phyloP scores from a whole-genome alignment of 2,888 invertebrate species.

The Sclerodermus sp. region DNA sequence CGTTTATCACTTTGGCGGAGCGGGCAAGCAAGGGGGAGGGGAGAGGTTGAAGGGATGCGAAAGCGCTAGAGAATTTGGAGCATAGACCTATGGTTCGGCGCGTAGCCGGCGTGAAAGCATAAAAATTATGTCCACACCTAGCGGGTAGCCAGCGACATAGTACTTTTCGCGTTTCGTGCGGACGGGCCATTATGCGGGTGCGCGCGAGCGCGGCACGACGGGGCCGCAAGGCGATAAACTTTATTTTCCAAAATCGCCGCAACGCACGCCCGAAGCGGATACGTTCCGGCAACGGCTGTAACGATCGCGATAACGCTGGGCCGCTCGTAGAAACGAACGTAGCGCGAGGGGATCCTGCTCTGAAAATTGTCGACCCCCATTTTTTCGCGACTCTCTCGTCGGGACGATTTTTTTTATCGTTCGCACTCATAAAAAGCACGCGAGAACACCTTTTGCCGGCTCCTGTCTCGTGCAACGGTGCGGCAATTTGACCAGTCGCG shows the following conservation, averaged over 20 bases:
- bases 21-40: too few species aligned
- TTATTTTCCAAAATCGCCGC: constrained; percentile 33
- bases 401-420: constrained; percentile 1
- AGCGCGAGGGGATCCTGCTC: constrained; percentile 18
- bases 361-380: constrained; percentile 17
- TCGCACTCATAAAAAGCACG: background rate
- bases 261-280: constrained; percentile 16
- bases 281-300: constrained; percentile 17
- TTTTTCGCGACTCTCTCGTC: constrained; percentile 15
- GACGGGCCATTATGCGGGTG: constrained; percentile 26
- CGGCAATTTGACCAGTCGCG: background rate
- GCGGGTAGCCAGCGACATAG: constrained; percentile 15
- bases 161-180: constrained; percentile 29
- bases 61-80: too few species aligned
- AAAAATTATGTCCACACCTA: constrained; percentile 29
- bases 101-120: constrained; percentile 15
- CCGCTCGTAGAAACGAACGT: constrained; percentile 32
- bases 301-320: constrained; percentile 35
- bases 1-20: too few species aligned
- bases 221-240: constrained; percentile 34
- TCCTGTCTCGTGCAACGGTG: background rate
- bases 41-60: too few species aligned
- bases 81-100: background rate
- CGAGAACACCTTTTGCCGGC: background rate
- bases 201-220: constrained; percentile 3